Conservation (phyloP, 1,140 invertebrate species). For the Oscheius sp. region DNA sequence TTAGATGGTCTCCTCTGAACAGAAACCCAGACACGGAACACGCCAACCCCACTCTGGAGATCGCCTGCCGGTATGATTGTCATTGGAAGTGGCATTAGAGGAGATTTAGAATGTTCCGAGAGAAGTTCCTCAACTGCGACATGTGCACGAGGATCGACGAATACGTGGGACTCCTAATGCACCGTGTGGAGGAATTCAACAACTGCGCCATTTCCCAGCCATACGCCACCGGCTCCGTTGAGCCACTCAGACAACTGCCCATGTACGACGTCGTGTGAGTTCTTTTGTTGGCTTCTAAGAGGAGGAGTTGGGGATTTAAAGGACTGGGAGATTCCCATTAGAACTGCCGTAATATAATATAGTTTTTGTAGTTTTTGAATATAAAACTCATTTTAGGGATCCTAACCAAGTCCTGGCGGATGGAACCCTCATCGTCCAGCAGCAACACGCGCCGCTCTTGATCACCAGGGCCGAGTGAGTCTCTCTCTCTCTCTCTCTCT, state of each 20-base stretch:
- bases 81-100: too few species aligned
- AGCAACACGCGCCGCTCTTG: too few species aligned
- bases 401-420: too few species aligned
- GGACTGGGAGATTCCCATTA: background rate
- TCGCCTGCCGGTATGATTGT: background rate
- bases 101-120: too few species aligned
- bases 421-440: too few species aligned
- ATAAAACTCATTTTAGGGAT: background rate
- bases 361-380: background rate
- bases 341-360: background rate
- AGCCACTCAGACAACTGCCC: background rate
- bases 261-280: background rate
- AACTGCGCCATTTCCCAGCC: background rate
- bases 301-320: background rate
- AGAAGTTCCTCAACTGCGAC: conserved; percentile 5
- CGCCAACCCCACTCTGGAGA: conserved; percentile 5
- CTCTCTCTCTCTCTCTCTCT: too few species aligned
- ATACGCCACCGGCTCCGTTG: background rate
- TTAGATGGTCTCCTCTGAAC: conserved; percentile 21
- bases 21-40: background rate
- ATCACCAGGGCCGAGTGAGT: too few species aligned
- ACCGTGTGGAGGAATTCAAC: conserved; percentile 20
- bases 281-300: background rate
- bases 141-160: conserved; percentile 5
- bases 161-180: conserved; percentile 1